Evolutionary conservation across 1,140 invertebrate species (phyloP).

Genomic region (Macrobrachium rosenbergii): DNA sequence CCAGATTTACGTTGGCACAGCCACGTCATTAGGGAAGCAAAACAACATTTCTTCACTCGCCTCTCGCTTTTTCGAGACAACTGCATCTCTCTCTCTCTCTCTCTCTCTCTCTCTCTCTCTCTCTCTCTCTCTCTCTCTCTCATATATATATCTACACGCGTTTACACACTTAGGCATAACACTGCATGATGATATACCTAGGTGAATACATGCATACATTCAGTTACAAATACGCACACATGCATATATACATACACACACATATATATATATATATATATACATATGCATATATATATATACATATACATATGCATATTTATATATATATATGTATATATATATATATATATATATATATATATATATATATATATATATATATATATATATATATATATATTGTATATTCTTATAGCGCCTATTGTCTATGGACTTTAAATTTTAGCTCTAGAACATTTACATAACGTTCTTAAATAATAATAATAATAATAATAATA

Average conservation of each 20-base stretch:
- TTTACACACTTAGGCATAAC: too few species aligned
- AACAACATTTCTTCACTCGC: constrained; percentile 31
- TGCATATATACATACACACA: background rate
- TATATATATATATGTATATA: background rate
- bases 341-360: too few species aligned
- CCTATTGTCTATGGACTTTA: too few species aligned
- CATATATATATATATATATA: background rate
- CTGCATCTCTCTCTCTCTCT: background rate
- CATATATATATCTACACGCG: too few species aligned
- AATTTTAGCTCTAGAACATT: too few species aligned
- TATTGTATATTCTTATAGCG: too few species aligned
- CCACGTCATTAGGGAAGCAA: constrained; percentile 42
- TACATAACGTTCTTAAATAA: too few species aligned
- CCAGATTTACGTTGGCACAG: constrained; percentile 46
- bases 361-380: too few species aligned
- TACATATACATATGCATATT: constrained; percentile 30
- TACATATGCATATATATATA: constrained; percentile 27
- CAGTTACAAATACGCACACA: background rate
- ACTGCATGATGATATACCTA: background rate
- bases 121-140: constrained; percentile 1
- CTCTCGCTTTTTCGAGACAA: background rate
- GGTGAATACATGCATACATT: constrained; percentile 4
- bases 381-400: too few species aligned
- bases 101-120: background rate
- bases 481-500: too few species aligned